These are phyloP conservation scores for Brachypodius melanocephalos DNA, from an alignment of 2,113 vertebrate genomes.

Conservation along the genomic window DNA sequence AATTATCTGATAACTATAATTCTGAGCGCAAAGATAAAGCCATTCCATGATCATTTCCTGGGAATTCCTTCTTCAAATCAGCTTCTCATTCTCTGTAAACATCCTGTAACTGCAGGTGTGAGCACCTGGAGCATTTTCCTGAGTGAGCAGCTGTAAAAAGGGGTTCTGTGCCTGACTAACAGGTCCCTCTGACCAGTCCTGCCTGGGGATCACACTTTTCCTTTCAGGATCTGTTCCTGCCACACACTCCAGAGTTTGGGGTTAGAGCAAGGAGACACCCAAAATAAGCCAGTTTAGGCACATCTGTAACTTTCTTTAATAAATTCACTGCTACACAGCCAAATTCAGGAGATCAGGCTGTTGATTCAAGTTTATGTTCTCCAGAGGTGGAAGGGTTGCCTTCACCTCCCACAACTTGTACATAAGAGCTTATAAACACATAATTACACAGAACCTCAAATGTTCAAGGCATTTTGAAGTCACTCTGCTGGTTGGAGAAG, in stretches of 20 bases:
- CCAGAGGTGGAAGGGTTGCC: not conserved
- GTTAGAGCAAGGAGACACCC: not conserved
- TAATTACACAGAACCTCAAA: slow-evolving; percentile 20
- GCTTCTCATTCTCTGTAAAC: not conserved
- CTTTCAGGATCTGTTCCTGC: not conserved
- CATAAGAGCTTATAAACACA: not conserved
- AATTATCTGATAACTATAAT: not conserved
- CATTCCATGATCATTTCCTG: not conserved
- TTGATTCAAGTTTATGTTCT: not conserved
- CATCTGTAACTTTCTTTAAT: not conserved
- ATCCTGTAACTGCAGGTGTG: not conserved
- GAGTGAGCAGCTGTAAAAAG: not conserved
- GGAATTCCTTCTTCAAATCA: not conserved
- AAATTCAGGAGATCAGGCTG: not conserved
- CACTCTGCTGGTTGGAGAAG: not conserved
- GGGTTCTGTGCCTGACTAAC: not conserved
- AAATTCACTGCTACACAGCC: rapidly evolving
- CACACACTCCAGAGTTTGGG: not conserved
- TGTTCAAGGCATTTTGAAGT: slow-evolving; percentile 29
- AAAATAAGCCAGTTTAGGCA: not conserved
- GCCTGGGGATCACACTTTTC: not conserved
- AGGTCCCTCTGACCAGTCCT: not conserved
- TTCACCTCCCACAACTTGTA: not conserved
- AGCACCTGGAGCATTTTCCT: not conserved
- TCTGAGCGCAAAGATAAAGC: not conserved